phyloP scores from a whole-genome alignment of 2,113 vertebrate genomes.

The Trinectes maculatus region DNA sequence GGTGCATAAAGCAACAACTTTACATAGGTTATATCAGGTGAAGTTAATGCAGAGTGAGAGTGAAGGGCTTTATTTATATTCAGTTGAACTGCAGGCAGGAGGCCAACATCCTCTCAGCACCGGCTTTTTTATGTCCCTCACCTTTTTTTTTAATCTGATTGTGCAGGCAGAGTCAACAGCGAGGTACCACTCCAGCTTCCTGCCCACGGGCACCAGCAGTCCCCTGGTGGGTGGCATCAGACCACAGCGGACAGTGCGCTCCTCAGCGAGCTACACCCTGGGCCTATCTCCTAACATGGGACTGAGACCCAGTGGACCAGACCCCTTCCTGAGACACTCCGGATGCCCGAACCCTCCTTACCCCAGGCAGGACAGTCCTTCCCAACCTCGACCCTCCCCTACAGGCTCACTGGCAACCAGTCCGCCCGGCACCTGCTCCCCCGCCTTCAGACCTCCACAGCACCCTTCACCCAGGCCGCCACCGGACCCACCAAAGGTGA shows the following conservation, averaged over 20 bases:
- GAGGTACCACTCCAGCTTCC: conserved; percentile 79
- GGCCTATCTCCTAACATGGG: conserved; percentile 83
- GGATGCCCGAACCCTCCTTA: conserved; percentile 79
- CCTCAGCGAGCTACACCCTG: conserved; percentile 84
- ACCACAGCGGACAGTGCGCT: conserved; percentile 78
- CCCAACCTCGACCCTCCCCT: conserved; percentile 88
- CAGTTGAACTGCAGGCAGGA: conserved; percentile 51
- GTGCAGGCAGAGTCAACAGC: conserved; percentile 77
- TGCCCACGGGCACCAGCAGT: conserved; percentile 82
- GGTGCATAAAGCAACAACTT: conserved; percentile 19
- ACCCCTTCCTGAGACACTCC: conserved; percentile 79
- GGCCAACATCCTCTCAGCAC: conserved; percentile 52
- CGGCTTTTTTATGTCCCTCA: conserved; percentile 20
- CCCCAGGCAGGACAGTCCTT: conserved; percentile 84
- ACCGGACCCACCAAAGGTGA: conserved; percentile 90
- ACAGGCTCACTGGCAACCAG: conserved; percentile 90
- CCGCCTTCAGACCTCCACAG: conserved; percentile 88
- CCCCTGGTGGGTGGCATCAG: conserved; percentile 76
- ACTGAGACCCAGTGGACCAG: conserved; percentile 74
- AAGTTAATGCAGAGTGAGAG: conserved; percentile 39
- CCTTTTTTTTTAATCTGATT: conserved; percentile 27
- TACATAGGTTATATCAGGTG: conserved; percentile 47
- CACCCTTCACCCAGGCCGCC: conserved; percentile 81
- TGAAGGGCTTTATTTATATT: conserved; percentile 60
- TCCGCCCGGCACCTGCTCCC: conserved; percentile 90